These are phyloP conservation scores for Neotoxoptera formosana DNA, from an alignment of 1,140 invertebrate species.

Conservation along the genomic window DNA sequence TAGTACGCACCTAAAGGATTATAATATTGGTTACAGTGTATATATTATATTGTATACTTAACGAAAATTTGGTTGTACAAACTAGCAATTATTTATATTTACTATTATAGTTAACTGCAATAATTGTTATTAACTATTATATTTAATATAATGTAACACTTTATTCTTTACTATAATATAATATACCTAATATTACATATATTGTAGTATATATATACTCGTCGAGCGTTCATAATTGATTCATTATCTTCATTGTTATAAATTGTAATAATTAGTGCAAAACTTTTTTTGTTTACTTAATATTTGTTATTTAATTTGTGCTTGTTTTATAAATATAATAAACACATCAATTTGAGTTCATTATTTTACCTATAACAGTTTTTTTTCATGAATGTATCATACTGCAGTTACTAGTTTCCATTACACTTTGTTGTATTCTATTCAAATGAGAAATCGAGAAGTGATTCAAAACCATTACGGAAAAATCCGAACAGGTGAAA, in stretches of 20 bases:
- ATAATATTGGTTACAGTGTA: neutral
- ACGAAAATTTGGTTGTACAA: neutral
- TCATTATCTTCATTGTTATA: neutral
- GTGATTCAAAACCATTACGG: neutral
- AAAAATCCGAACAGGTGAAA: neutral
- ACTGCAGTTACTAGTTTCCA: neutral
- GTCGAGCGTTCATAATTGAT: neutral
- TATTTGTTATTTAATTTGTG: neutral
- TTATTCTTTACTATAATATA: neutral
- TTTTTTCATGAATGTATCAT: neutral
- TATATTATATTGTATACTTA: neutral
- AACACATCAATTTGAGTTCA: neutral
- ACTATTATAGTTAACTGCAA: neutral
- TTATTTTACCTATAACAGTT: neutral
- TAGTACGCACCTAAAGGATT: neutral
- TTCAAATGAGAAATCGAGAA: neutral
- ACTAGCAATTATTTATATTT: neutral
- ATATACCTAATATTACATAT: neutral
- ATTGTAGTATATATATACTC: neutral
- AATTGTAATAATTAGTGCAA: neutral
- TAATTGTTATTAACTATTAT: slow-evolving; percentile 4
- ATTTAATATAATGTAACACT: neutral
- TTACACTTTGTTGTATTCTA: neutral
- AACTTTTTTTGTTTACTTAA: neutral
- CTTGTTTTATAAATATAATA: neutral